phyloP scores from a whole-genome alignment of 2,797 vertebrate species.

The Notolabrus celidotus region DNA sequence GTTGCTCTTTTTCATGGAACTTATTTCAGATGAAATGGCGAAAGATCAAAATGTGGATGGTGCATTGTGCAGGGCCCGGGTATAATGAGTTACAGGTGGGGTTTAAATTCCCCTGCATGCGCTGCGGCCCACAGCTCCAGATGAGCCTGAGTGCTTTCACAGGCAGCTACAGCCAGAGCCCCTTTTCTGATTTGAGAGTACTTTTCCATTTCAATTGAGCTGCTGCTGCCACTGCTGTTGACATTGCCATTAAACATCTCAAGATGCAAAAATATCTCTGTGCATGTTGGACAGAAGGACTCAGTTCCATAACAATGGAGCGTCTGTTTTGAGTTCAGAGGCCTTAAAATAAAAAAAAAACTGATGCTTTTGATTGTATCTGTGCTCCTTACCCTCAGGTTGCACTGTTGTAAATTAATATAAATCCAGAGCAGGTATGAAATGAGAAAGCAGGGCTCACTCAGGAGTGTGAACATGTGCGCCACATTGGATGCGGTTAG shows the following conservation, averaged over 20 bases:
- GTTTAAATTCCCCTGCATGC: constrained; percentile 64
- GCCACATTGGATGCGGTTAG: constrained; percentile 72
- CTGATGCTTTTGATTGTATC: constrained; percentile 13
- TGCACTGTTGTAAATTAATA: constrained; percentile 33
- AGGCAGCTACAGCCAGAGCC: constrained; percentile 59
- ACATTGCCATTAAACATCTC: constrained; percentile 68
- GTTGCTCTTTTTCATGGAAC: constrained; percentile 73
- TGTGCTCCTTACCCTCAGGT: constrained; percentile 28
- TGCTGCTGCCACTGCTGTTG: constrained; percentile 63
- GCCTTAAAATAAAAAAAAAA: not conserved
- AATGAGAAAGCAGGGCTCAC: constrained; percentile 19
- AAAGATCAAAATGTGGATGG: constrained; percentile 79
- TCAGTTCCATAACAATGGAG: constrained; percentile 32
- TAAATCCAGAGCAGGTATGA: constrained; percentile 33
- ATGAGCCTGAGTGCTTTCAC: constrained; percentile 76
- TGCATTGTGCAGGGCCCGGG: constrained; percentile 58
- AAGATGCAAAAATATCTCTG: constrained; percentile 61
- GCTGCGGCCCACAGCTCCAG: constrained; percentile 66
- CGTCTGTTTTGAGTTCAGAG: constrained; percentile 43
- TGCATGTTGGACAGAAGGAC: constrained; percentile 22
- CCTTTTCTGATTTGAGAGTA: constrained; percentile 70
- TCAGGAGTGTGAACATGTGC: constrained; percentile 62
- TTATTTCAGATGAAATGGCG: constrained; percentile 76
- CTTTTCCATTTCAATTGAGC: constrained; percentile 75
- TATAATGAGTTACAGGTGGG: constrained; percentile 84